These are phyloP conservation scores for Beris morrisii DNA, from an alignment of 2,888 invertebrate genomes.

Conservation along the genomic window DNA sequence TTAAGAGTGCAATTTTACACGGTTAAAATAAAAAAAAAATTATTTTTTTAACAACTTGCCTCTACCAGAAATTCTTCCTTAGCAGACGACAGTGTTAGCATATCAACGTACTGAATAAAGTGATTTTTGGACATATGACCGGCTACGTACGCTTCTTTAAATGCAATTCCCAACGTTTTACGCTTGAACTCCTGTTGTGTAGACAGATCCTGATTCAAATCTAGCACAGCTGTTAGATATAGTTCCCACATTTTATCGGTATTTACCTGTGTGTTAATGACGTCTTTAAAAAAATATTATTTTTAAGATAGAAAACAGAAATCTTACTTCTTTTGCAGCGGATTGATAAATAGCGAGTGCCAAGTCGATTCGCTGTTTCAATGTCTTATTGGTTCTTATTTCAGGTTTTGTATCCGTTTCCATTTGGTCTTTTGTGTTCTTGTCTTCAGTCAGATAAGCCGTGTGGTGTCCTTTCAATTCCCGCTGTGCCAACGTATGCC, in stretches of 20 bases:
- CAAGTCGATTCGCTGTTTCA: constrained; percentile 56
- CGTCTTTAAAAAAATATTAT: background rate
- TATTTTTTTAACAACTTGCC: background rate
- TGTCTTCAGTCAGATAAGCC: constrained; percentile 41
- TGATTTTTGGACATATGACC: constrained; percentile 58
- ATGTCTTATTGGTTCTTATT: constrained; percentile 43
- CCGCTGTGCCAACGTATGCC: constrained; percentile 64
- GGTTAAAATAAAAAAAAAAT: too few relatives aligned
- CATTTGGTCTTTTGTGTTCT: background rate
- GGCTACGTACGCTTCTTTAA: constrained; percentile 58
- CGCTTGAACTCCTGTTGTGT: constrained; percentile 57
- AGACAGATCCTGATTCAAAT: constrained; percentile 58
- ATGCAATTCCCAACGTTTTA: constrained; percentile 58
- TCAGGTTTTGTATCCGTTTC: constrained; percentile 31
- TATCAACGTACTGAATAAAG: constrained; percentile 57
- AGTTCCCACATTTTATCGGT: constrained; percentile 61
- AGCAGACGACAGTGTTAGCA: constrained; percentile 45
- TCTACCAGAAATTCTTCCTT: constrained; percentile 1
- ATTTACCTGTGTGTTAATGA: constrained; percentile 47
- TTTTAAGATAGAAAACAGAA: background rate
- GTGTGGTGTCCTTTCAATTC: constrained; percentile 59
- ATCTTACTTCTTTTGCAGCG: constrained; percentile 54
- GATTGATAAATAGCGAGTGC: constrained; percentile 59
- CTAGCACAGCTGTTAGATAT: constrained; percentile 62
- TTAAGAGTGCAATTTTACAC: too few relatives aligned